A percentile compares a stretch with the other conserved stretches of the same genome.
phyloP scores from a whole-genome alignment of 2,888 invertebrate species.

The Sturmia bella region DNA sequence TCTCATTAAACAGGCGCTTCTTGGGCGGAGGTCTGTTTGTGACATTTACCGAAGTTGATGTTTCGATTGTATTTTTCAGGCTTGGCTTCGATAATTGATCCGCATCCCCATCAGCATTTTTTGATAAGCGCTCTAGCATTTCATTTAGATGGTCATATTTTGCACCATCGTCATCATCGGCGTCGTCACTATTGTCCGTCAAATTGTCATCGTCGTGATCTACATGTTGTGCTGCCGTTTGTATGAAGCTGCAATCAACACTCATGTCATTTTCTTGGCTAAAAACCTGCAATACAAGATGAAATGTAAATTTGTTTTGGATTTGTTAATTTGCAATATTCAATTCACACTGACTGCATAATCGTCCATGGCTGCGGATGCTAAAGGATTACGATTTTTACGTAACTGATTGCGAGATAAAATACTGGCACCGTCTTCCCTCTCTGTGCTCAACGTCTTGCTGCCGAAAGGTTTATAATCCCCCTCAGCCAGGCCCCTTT shows the following conservation, averaged over 20 bases:
- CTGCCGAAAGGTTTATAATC: conserved; percentile 5
- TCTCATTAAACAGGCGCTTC: conserved; percentile 72
- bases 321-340: neutral
- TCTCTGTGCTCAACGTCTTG: neutral
- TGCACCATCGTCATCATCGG: conserved; percentile 5
- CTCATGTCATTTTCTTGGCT: conserved; percentile 37
- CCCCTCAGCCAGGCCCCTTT: conserved; percentile 64
- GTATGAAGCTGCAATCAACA: conserved; percentile 9
- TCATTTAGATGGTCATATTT: conserved; percentile 65
- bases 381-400: conserved; percentile 47
- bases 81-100: conserved; percentile 1
- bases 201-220: conserved; percentile 26
- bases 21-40: conserved; percentile 60
- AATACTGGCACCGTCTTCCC: neutral
- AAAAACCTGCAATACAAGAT: conserved; percentile 40
- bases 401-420: neutral
- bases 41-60: neutral
- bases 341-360: conserved; percentile 47
- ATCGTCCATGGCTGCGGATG: conserved; percentile 11
- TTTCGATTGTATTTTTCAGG: neutral
- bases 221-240: conserved; percentile 8
- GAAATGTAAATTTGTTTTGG: neutral
- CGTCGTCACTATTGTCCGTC: conserved; percentile 24
- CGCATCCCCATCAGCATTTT: conserved; percentile 21
- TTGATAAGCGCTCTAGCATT: conserved; percentile 74